phyloP scores from a whole-genome alignment of 1,140 invertebrate species.

The Asobara japonica region DNA sequence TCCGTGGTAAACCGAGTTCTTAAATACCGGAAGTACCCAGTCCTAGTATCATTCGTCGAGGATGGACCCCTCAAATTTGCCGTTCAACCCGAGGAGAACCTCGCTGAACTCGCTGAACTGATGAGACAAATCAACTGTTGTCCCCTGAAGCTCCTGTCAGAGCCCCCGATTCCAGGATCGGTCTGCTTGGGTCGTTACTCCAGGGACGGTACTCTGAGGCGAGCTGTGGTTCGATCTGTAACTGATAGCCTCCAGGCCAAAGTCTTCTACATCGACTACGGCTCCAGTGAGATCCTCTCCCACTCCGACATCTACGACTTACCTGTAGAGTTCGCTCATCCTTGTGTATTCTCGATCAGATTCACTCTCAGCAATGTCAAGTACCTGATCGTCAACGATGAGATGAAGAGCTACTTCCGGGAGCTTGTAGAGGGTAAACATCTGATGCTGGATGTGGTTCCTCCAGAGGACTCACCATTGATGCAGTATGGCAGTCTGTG shows the following conservation, averaged over 20 bases:
- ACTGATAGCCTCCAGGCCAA: constrained; percentile 66
- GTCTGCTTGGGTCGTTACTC: constrained; percentile 77
- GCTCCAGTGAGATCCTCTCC: constrained; percentile 76
- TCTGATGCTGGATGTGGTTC: constrained; percentile 72
- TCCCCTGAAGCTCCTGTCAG: constrained; percentile 65
- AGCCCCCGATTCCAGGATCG: constrained; percentile 74
- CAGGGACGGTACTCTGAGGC: constrained; percentile 72
- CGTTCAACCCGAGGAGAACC: constrained; percentile 72
- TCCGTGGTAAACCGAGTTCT: background rate
- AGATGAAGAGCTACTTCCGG: constrained; percentile 77
- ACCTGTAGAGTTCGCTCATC: constrained; percentile 74
- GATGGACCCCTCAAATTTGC: constrained; percentile 81
- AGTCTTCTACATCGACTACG: constrained; percentile 82
- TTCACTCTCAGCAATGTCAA: constrained; percentile 77
- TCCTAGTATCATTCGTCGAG: constrained; percentile 78
- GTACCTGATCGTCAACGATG: constrained; percentile 71
- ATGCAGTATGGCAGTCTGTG: constrained; percentile 78
- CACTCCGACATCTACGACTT: constrained; percentile 78
- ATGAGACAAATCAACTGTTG: constrained; percentile 75
- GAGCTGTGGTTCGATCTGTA: constrained; percentile 78
- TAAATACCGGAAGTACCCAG: constrained; percentile 69
- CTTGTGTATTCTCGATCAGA: constrained; percentile 77
- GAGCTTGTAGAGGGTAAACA: constrained; percentile 71
- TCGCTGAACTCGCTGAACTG: constrained; percentile 70
- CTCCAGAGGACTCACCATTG: constrained; percentile 73